A percentile compares a stretch with the other conserved stretches of the same genome.
phyloP scores from a whole-genome alignment of 2,888 invertebrate species.

The Drepanosiphum platanoidis region DNA sequence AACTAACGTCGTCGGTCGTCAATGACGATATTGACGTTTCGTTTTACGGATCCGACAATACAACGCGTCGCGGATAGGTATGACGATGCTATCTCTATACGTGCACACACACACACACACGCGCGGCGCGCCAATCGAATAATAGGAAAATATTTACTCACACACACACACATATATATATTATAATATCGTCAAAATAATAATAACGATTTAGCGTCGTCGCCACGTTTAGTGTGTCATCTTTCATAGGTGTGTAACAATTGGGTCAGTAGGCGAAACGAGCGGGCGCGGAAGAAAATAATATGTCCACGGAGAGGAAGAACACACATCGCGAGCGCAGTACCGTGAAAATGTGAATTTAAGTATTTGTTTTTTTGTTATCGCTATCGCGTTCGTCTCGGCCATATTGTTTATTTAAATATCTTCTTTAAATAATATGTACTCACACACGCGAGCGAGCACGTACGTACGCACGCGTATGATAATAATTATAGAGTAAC shows the following conservation, averaged over 20 bases:
- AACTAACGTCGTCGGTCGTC: too few species aligned
- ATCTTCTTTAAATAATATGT: constrained; percentile 33
- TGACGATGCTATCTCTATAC: too few species aligned
- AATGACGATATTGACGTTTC: not conserved
- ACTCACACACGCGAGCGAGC: not conserved
- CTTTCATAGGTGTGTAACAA: constrained; percentile 38
- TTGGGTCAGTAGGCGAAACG: constrained; percentile 60
- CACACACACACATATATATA: constrained; percentile 25
- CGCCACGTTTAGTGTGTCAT: constrained; percentile 57
- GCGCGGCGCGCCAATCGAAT: not conserved
- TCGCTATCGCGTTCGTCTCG: constrained; percentile 43
- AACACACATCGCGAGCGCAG: constrained; percentile 19
- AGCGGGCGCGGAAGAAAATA: constrained; percentile 14
- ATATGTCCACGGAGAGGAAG: constrained; percentile 13
- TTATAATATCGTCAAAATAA: too few species aligned
- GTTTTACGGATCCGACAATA: not conserved
- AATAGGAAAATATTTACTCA: not conserved
- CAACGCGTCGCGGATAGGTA: too few species aligned
- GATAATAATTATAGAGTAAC: too few species aligned
- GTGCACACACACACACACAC: too few species aligned
- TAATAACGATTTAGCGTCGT: not conserved
- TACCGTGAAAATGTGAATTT: constrained; percentile 58
- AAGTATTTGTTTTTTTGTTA: constrained; percentile 9
- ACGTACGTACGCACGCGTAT: not conserved
- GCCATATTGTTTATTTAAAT: constrained; percentile 62